Evolutionary conservation across 2,113 vertebrate species (phyloP).

Genomic region (Micromys minutus): DNA sequence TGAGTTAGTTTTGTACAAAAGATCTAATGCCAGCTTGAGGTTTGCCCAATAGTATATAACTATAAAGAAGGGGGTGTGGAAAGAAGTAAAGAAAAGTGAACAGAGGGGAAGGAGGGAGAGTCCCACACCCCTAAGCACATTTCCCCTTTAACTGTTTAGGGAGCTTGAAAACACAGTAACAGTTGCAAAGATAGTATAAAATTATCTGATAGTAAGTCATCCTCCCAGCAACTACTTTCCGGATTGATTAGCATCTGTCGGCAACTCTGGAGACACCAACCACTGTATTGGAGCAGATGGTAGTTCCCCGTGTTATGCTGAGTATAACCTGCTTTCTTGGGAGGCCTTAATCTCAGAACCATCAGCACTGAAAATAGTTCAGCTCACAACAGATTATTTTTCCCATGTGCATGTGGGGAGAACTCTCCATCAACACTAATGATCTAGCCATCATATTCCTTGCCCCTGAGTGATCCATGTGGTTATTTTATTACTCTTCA

Average conservation of each 20-base stretch:
- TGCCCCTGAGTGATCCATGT: conserved; percentile 16
- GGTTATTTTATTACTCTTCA: conserved; percentile 31
- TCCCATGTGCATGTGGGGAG: not conserved
- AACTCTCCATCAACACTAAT: conserved; percentile 33
- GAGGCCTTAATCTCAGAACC: conserved; percentile 64
- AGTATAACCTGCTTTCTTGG: conserved; percentile 53
- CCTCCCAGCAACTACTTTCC: conserved; percentile 65
- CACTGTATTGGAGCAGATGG: conserved; percentile 54
- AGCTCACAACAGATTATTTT: conserved; percentile 55
- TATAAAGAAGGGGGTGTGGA: not conserved
- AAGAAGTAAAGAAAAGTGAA: not conserved
- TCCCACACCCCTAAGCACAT: not conserved
- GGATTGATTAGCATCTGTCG: conserved; percentile 56
- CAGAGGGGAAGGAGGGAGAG: not conserved
- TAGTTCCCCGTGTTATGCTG: conserved; percentile 44
- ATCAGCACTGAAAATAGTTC: conserved; percentile 57
- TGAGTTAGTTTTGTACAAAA: conserved; percentile 21
- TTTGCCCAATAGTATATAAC: conserved; percentile 15
- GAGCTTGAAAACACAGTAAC: conserved; percentile 20
- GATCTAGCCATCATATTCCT: not conserved
- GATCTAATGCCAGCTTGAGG: not conserved
- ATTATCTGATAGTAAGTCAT: conserved; percentile 9
- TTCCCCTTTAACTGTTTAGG: conserved; percentile 46
- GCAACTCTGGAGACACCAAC: conserved; percentile 49
- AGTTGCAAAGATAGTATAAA: conserved; percentile 36